Evolutionary conservation across 2,113 vertebrate species (phyloP).

Genomic region (Nipponia nippon): DNA sequence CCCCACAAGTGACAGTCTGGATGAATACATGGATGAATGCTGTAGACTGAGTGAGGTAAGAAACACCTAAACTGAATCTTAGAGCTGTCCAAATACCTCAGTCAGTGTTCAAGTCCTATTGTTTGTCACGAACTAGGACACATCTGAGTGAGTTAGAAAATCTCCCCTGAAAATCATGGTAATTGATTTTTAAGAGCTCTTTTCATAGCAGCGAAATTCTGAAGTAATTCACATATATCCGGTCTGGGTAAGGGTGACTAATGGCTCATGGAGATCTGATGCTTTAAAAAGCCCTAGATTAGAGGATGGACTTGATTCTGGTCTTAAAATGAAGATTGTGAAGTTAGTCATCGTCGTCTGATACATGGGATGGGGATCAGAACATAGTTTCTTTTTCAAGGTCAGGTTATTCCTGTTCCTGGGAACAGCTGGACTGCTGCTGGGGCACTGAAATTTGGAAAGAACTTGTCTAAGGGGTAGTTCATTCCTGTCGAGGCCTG

Average conservation of each 20-base stretch:
- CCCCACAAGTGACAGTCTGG: conserved; percentile 78
- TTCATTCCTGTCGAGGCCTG: not conserved
- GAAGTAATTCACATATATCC: not conserved
- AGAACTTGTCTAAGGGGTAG: not conserved
- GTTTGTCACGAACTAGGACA: not conserved
- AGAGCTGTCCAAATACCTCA: not conserved
- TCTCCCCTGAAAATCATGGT: not conserved
- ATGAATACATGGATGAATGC: conserved; percentile 88
- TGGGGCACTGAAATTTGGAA: not conserved
- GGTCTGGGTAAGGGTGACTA: not conserved
- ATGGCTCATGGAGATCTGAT: not conserved
- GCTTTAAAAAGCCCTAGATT: not conserved
- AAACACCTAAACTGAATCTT: not conserved
- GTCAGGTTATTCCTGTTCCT: not conserved
- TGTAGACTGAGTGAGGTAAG: conserved; percentile 86
- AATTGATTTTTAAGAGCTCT: not conserved
- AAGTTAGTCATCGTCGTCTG: not conserved
- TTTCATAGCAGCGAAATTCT: not conserved
- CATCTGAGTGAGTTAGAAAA: not conserved
- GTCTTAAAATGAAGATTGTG: not conserved
- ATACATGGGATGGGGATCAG: not conserved
- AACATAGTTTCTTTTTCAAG: not conserved
- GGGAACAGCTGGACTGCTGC: not conserved
- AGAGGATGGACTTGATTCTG: not conserved
- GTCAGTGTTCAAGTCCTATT: not conserved